These are phyloP conservation scores for Drosophila merina DNA, from an alignment of 2,888 invertebrate species.

Conservation along the genomic window DNA sequence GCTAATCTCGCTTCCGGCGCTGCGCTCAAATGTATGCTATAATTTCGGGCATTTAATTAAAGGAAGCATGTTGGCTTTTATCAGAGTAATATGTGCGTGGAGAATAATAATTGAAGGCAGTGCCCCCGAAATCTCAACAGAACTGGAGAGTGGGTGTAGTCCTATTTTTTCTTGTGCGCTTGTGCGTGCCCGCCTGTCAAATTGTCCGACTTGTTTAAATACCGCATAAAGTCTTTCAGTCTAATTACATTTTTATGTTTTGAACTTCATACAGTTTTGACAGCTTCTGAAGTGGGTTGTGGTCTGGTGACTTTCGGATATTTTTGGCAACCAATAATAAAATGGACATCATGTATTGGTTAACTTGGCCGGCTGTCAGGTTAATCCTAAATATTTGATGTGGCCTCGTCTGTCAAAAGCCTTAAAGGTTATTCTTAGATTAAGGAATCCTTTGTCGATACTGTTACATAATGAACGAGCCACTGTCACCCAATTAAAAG, in stretches of 20 bases:
- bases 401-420: not conserved
- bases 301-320: conserved; percentile 6
- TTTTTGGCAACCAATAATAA: conserved; percentile 11
- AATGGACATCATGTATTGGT: conserved; percentile 31
- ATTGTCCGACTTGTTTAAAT: conserved; percentile 40
- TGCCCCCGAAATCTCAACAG: conserved; percentile 2
- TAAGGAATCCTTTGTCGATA: not conserved
- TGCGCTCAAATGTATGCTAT: conserved; percentile 44
- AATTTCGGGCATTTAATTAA: conserved; percentile 51
- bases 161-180: conserved; percentile 22
- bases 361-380: conserved; percentile 18
- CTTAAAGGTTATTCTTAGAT: conserved; percentile 12
- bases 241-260: conserved; percentile 52
- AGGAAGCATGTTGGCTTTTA: conserved; percentile 28
- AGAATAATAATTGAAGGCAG: conserved; percentile 24
- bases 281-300: conserved; percentile 10
- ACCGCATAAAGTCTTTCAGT: conserved; percentile 26
- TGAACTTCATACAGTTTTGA: not conserved
- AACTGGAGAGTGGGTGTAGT: conserved; percentile 30
- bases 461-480: conserved; percentile 32
- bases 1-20: conserved; percentile 1
- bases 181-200: conserved; percentile 38
- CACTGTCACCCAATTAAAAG: conserved; percentile 51
- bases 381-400: conserved; percentile 23
- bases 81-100: conserved; percentile 34